Evolutionary conservation across 37 sponge, comb jelly and placozoan genomes (phyloP).

Genomic region (Diacarnus erythraeanus): DNA sequence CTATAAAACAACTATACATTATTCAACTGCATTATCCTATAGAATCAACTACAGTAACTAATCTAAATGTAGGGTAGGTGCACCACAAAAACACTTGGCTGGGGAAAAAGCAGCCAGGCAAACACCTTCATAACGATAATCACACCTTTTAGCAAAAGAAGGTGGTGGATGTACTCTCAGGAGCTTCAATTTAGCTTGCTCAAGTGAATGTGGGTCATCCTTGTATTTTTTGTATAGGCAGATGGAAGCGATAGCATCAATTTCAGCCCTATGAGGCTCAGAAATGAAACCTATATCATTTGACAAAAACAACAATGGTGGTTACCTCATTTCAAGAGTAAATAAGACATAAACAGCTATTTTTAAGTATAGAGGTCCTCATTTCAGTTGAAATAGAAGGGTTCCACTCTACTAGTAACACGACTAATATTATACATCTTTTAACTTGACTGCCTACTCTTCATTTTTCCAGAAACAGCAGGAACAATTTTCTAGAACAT

Average conservation of each 20-base stretch:
- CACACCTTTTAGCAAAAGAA: constrained; percentile 27
- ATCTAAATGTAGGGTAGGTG: constrained; percentile 17
- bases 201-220: constrained; percentile 8
- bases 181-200: constrained; percentile 17
- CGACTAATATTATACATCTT: too few relatives aligned
- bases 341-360: too few relatives aligned
- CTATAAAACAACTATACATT: neutral
- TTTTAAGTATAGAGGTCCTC: too few relatives aligned
- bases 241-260: constrained; percentile 23
- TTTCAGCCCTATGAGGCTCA: constrained; percentile 29
- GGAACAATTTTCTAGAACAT: neutral
- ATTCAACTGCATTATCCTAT: neutral
- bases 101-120: constrained; percentile 51
- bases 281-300: constrained; percentile 15
- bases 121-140: constrained; percentile 56
- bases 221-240: constrained; percentile 42
- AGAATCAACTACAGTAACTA: neutral
- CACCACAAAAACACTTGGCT: constrained; percentile 49
- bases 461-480: too few relatives aligned
- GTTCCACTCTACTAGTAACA: too few relatives aligned
- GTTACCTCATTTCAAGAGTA: too few relatives aligned
- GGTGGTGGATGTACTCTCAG: constrained; percentile 5
- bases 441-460: too few relatives aligned
- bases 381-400: too few relatives aligned
- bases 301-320: too few relatives aligned